These are phyloP conservation scores for Morone chrysops DNA, from an alignment of 2,113 vertebrate genomes.

Conservation along the genomic window DNA sequence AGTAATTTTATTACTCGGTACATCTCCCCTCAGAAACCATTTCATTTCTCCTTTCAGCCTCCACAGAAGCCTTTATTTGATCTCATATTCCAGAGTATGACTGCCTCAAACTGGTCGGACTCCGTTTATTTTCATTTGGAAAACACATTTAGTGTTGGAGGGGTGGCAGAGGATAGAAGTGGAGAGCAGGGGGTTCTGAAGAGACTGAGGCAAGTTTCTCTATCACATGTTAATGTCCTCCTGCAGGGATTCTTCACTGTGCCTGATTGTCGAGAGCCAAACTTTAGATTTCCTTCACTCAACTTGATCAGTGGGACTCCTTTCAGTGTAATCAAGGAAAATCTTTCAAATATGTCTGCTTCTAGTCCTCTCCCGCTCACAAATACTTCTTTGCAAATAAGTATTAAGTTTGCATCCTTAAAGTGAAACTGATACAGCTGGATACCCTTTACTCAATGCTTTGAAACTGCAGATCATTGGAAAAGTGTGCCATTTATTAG, in stretches of 20 bases:
- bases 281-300: slow-evolving; percentile 69
- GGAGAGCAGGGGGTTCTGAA: slow-evolving; percentile 59
- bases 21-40: slow-evolving; percentile 85
- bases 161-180: slow-evolving; percentile 77
- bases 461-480: slow-evolving; percentile 73
- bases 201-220: slow-evolving; percentile 69
- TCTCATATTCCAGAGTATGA: slow-evolving; percentile 86
- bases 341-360: slow-evolving; percentile 11
- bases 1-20: slow-evolving; percentile 88
- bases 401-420: slow-evolving; percentile 44
- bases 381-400: slow-evolving; percentile 40
- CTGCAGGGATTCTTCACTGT: slow-evolving; percentile 71
- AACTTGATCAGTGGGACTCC: slow-evolving; percentile 37
- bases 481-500: slow-evolving; percentile 78
- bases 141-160: slow-evolving; percentile 87
- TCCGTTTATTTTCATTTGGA: slow-evolving; percentile 89
- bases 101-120: slow-evolving; percentile 84
- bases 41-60: slow-evolving; percentile 86
- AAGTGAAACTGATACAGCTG: slow-evolving; percentile 67
- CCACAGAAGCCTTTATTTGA: slow-evolving; percentile 88
- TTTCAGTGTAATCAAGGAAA: slow-evolving; percentile 23
- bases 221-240: slow-evolving; percentile 81
- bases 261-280: slow-evolving; percentile 66
- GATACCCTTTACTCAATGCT: slow-evolving; percentile 57
- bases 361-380: neutral